These are phyloP conservation scores for Drosophila pallidifrons DNA, from an alignment of 1,140 invertebrate genomes.

Conservation along the genomic window DNA sequence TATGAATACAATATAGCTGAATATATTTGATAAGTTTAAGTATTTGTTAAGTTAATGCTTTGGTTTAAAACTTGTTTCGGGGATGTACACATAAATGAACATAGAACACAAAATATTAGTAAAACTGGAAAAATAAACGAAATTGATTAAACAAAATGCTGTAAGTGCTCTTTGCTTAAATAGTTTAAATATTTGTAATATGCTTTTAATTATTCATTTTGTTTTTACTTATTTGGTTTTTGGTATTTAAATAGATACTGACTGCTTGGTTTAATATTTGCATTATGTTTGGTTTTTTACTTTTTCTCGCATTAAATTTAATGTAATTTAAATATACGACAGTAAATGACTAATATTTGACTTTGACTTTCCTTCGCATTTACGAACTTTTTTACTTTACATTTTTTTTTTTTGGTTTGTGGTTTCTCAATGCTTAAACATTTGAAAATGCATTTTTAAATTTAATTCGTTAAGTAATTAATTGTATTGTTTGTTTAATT, in stretches of 20 bases:
- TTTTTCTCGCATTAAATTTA: background rate
- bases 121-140: background rate
- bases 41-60: constrained; percentile 45
- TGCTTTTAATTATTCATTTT: constrained; percentile 19
- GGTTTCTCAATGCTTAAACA: constrained; percentile 71
- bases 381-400: constrained; percentile 16
- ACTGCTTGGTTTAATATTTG: constrained; percentile 40
- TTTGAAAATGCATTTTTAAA: constrained; percentile 83
- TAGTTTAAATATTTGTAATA: constrained; percentile 43
- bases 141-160: constrained; percentile 10
- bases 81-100: constrained; percentile 8
- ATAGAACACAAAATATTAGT: background rate
- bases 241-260: constrained; percentile 51
- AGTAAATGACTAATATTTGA: constrained; percentile 77
- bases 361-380: constrained; percentile 33
- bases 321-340: constrained; percentile 72
- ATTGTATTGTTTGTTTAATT: constrained; percentile 45
- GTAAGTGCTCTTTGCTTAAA: constrained; percentile 35
- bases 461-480: constrained; percentile 69
- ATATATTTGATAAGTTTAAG: constrained; percentile 59
- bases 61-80: constrained; percentile 29
- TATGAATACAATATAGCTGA: constrained; percentile 78
- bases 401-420: constrained; percentile 13
- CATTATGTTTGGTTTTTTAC: background rate
- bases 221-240: constrained; percentile 19